These are phyloP conservation scores for Ifrita kowaldi DNA, from an alignment of 2,113 vertebrate species.

Conservation along the genomic window DNA sequence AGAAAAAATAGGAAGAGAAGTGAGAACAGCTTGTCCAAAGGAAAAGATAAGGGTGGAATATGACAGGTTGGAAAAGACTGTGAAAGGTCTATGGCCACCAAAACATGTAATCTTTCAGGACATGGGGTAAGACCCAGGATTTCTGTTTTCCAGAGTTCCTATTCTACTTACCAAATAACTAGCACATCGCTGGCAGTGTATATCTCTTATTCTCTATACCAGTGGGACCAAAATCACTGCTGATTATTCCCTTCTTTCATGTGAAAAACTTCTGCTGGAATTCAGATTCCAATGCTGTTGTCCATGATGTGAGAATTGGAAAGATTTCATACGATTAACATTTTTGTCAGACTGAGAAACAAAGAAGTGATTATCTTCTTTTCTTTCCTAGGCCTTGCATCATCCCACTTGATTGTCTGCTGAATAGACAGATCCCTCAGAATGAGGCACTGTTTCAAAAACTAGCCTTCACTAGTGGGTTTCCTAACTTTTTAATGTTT, in stretches of 20 bases:
- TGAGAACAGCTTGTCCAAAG: neutral
- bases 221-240: neutral
- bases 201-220: neutral
- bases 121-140: neutral
- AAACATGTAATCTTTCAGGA: neutral
- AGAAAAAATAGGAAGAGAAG: neutral
- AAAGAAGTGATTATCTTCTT: neutral
- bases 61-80: neutral
- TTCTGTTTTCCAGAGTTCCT: neutral
- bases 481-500: neutral
- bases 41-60: neutral
- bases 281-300: neutral
- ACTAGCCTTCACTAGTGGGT: neutral
- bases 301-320: neutral
- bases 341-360: conserved; percentile 42
- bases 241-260: neutral
- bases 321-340: neutral
- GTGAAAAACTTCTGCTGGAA: neutral
- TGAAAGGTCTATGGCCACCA: neutral
- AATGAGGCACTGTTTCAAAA: neutral
- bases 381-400: neutral
- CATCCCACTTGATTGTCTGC: neutral
- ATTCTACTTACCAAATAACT: neutral
- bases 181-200: fast-evolving
- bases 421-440: neutral